Evolutionary conservation across 2,888 invertebrate genomes (phyloP).

Genomic region (Rhingia rostrata): DNA sequence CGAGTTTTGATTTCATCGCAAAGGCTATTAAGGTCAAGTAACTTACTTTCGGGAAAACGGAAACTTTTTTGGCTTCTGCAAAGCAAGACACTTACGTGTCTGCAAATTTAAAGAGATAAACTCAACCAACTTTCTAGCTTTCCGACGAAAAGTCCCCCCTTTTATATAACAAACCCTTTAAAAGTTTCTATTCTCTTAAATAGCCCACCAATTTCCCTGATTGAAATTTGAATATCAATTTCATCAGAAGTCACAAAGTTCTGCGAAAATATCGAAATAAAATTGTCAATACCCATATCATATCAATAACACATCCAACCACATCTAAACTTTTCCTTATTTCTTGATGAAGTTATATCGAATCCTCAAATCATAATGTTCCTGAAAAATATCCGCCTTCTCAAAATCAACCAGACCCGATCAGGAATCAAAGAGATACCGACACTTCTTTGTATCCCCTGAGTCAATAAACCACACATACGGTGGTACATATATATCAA

Average conservation of each 20-base stretch:
- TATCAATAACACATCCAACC: background rate
- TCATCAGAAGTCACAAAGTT: slow-evolving; percentile 10
- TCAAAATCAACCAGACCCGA: slow-evolving; percentile 4
- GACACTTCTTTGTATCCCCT: background rate
- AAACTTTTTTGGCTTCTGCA: too few relatives aligned
- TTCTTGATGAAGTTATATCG: too few relatives aligned
- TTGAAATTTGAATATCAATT: slow-evolving; percentile 7
- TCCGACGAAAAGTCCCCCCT: background rate
- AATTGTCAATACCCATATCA: background rate
- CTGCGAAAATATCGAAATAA: too few relatives aligned
- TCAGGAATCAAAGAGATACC: slow-evolving; percentile 2
- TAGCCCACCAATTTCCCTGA: too few relatives aligned
- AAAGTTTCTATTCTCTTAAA: too few relatives aligned
- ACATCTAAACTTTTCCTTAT: background rate
- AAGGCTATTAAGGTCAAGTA: too few relatives aligned
- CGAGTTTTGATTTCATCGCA: too few relatives aligned
- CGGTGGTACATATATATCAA: background rate
- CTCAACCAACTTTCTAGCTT: too few relatives aligned
- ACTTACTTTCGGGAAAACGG: too few relatives aligned
- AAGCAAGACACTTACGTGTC: too few relatives aligned
- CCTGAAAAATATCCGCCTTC: background rate
- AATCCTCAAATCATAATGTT: slow-evolving; percentile 19
- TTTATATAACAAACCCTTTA: background rate
- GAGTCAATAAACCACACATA: slow-evolving; percentile 3
- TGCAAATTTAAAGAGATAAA: too few relatives aligned